Base-by-base conservation (phyloP, 2,888 invertebrate species). In the Tridacna crocea region DNA sequence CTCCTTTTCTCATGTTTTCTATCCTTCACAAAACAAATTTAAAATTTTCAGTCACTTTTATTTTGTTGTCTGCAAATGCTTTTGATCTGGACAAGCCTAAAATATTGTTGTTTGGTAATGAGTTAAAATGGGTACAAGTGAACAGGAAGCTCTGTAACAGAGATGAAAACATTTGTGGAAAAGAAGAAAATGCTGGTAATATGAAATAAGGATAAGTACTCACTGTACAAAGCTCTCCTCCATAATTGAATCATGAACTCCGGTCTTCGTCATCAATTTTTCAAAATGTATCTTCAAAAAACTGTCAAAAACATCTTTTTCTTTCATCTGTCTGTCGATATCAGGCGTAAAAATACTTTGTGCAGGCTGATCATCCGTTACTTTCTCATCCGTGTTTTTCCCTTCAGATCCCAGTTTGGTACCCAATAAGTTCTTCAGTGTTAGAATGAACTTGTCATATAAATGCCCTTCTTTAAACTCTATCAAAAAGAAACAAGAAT, bases 221-320 rank as follows among this genome's bases (percentile, higher is more conserved):
- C 51, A 70, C 70, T 51, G 48, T 22, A 70, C 70, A 63, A 86
- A 84, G 46, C 68, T 75, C 26, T 82, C 72, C 13, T 80, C 82
- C 19, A 86, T 17, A 1, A 84, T 77, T 8, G 82, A 79, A 66
- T 86, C 79, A 24, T 22, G 22, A 11, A 77, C 75, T 15, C 63
- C n/a, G 2, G 58, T 70, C 6, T 27, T 48, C 36, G 51, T 75
- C 83, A 86, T 82, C 22, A 84, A 48, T n/a, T 82, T 82, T 72
- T 89, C 87, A 87, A 92, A 92, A 82, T 92, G 92, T 46, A 90
- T 87, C 36, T 82, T 86, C 27, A 93, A 76, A 60, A 93, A 84
- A 19, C 89, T 89, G 77, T 93, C 92, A 78, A 84, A 85, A 0
- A 88, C 82, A 47, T 91, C 92, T 66, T 87, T 88, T 12, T 90